Conservation (phyloP, 2,797 vertebrate genomes). For the Tiaroga cobitis region DNA sequence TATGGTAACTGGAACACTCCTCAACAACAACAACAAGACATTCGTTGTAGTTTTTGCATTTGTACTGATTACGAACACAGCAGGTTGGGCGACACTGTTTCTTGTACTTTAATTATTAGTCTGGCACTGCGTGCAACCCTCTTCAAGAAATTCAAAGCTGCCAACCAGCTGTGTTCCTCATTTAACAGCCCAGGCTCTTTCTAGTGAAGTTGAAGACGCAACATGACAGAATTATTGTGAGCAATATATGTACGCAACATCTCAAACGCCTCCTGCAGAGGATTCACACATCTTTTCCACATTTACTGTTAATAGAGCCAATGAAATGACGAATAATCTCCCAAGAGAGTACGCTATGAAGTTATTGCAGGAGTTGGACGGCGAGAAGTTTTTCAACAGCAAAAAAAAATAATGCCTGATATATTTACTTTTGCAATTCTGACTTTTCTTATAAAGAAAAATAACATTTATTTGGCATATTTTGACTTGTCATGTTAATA, state of each 20-base stretch:
- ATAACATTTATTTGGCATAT: too few species aligned
- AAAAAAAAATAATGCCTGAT: not conserved
- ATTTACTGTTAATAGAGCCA: not conserved
- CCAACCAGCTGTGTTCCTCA: slow-evolving; percentile 38
- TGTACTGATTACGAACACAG: slow-evolving; percentile 52
- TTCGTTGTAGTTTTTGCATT: slow-evolving; percentile 29
- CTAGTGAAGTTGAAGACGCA: not conserved
- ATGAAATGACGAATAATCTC: not conserved
- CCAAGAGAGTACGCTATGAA: not conserved
- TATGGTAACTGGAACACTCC: slow-evolving; percentile 38
- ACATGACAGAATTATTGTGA: slow-evolving; percentile 24
- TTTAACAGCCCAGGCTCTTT: slow-evolving; percentile 18
- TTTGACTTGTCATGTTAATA: too few species aligned
- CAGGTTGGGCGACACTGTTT: slow-evolving; percentile 42
- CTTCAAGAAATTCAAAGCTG: slow-evolving; percentile 47
- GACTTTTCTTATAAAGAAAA: not conserved
- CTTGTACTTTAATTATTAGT: slow-evolving; percentile 53
- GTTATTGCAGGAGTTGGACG: not conserved
- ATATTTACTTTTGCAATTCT: not conserved
- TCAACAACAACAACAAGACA: slow-evolving; percentile 38
- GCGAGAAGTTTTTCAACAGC: not conserved
- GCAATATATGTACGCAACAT: slow-evolving; percentile 26
- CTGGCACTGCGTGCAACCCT: slow-evolving; percentile 38
- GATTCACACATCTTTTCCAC: not conserved
- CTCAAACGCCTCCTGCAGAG: slow-evolving; percentile 22